phyloP scores from a whole-genome alignment of 92 coral and sea anemone species.

The Desmophyllum pertusum region DNA sequence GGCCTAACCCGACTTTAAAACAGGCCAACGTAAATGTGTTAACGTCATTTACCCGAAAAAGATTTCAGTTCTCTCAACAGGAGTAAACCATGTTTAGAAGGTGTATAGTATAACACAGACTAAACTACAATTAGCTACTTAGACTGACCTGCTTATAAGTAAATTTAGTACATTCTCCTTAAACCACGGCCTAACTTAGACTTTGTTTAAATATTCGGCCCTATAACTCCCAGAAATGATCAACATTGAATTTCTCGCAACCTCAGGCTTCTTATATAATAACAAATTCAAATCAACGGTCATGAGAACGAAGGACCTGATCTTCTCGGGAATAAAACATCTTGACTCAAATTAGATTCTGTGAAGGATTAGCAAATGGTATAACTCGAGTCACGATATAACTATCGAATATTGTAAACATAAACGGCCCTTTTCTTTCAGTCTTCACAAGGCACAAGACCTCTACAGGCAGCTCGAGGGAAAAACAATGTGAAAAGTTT shows the following conservation, averaged over 20 bases:
- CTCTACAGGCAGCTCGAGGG: neutral
- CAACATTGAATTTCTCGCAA: neutral
- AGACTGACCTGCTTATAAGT: too few species aligned
- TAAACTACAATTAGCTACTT: too few species aligned
- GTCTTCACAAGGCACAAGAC: neutral
- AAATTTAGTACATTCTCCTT: too few species aligned
- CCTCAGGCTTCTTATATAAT: too few species aligned
- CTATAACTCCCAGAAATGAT: neutral
- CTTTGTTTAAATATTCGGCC: too few species aligned
- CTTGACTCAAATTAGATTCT: neutral
- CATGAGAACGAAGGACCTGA: neutral
- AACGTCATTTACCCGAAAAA: too few species aligned
- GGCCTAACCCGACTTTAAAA: too few species aligned
- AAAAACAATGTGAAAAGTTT: neutral
- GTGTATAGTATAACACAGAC: too few species aligned
- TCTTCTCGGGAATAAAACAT: neutral
- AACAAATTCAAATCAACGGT: neutral
- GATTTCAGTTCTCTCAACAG: too few species aligned
- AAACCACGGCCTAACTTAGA: too few species aligned
- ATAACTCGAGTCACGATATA: neutral
- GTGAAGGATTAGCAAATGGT: neutral
- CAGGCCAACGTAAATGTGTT: too few species aligned
- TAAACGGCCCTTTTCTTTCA: neutral
- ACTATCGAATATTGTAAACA: neutral
- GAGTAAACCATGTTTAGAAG: too few species aligned